Evolutionary conservation across 2,113 vertebrate genomes (phyloP).

Genomic region (Lagopus muta): DNA sequence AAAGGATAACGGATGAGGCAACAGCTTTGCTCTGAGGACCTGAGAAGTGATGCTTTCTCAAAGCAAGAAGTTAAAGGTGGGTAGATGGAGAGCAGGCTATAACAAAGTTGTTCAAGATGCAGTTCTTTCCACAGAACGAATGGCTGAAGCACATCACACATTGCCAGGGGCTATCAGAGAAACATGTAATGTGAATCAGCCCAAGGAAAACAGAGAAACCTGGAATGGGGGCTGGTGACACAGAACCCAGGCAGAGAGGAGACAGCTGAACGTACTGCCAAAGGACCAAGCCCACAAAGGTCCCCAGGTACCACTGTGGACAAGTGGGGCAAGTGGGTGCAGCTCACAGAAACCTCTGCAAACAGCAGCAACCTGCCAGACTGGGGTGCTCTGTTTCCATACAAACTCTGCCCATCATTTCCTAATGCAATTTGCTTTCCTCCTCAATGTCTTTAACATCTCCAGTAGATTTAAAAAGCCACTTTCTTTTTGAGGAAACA

Average conservation of each 20-base stretch:
- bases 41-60: not conserved
- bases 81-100: not conserved
- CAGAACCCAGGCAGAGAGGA: not conserved
- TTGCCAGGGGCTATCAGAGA: not conserved
- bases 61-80: not conserved
- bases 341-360: not conserved
- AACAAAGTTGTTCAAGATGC: not conserved
- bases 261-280: not conserved
- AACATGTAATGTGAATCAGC: not conserved
- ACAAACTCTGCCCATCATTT: not conserved
- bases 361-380: slow-evolving; percentile 15
- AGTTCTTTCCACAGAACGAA: not conserved
- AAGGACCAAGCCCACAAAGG: not conserved
- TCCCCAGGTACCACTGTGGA: not conserved
- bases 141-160: not conserved
- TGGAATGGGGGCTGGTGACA: too few relatives aligned
- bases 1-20: not conserved
- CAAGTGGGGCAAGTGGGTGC: not conserved
- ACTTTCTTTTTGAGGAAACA: slow-evolving; percentile 26
- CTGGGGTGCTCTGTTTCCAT: not conserved
- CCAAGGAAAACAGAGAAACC: not conserved
- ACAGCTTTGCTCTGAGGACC: not conserved
- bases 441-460: not conserved
- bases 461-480: slow-evolving; percentile 42
- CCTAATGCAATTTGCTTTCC: not conserved